Evolutionary conservation across 2,888 invertebrate species (phyloP).

Genomic region (Acanthococcus lagerstroemiae): DNA sequence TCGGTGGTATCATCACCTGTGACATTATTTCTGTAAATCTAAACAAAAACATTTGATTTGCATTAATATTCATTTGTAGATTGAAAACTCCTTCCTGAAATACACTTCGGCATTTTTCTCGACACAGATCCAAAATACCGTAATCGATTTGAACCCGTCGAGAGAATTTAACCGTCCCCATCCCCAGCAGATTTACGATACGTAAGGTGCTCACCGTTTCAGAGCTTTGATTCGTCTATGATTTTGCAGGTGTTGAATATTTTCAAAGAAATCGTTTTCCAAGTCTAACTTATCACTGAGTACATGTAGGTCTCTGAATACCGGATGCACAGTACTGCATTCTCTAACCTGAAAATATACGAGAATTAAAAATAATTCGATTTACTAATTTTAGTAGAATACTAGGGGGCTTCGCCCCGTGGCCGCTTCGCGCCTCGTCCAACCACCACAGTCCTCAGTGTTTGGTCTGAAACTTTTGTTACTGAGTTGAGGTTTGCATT

Average conservation of each 20-base stretch:
- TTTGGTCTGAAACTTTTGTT: too few species aligned
- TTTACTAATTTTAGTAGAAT: background rate
- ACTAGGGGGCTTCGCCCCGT: too few species aligned
- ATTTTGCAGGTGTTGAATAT: slow-evolving; percentile 75
- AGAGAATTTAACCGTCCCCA: background rate
- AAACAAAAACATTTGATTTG: background rate
- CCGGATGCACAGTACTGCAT: slow-evolving; percentile 58
- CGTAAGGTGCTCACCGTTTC: slow-evolving; percentile 44
- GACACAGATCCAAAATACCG: too few species aligned
- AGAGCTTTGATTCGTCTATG: slow-evolving; percentile 78
- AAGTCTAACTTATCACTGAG: slow-evolving; percentile 59
- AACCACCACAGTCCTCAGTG: too few species aligned
- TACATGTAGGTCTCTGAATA: slow-evolving; percentile 58
- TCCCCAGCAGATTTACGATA: background rate
- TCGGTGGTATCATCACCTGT: slow-evolving; percentile 51
- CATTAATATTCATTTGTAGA: too few species aligned
- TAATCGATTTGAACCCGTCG: too few species aligned
- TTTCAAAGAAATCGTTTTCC: slow-evolving; percentile 91
- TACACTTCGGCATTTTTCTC: too few species aligned
- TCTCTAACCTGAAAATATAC: slow-evolving; percentile 47
- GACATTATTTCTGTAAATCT: slow-evolving; percentile 56
- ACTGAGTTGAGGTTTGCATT: too few species aligned
- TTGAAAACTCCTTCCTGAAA: too few species aligned
- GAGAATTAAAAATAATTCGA: background rate
- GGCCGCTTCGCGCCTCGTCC: too few species aligned